Evolutionary conservation across 2,113 vertebrate genomes (phyloP), one percentile per base, ranked within the genome.

Genomic region (Orcinus orca): DNA sequence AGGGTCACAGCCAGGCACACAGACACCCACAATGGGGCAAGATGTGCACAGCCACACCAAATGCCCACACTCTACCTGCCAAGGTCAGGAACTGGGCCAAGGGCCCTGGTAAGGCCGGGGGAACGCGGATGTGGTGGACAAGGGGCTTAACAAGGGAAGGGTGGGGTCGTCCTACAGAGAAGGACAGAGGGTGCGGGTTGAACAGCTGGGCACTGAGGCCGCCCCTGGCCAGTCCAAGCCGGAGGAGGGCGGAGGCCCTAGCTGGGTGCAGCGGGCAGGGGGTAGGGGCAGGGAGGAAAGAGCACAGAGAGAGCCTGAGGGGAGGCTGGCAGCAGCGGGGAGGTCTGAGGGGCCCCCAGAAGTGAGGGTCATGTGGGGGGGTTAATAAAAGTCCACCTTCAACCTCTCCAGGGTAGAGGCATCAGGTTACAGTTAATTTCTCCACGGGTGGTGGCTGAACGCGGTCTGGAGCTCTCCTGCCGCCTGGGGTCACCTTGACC

Each of bases 401-500:
- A 3, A 3, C 73, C 50, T 65, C 92, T 53, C 33, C 65, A 53
- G 88, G 65, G 31, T 12, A 36, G 23, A 87, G 90, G 94, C 36
- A 47, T 96, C 79, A 50, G 87, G 92, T 96, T 95, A 96, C 90
- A 90, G 0, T 53, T 50, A 50, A 38, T n/a, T 81, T 88, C 89
- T 90, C 82, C 29, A 15, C 1, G 58, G 81, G 87, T 50, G 29
- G 90, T 74, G 41, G 90, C 44, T 83, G 53, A 79, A 25, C 12
- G 1, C 2, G 67, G n/a, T 38, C 74, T 63, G 88, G 70, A 55
- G n/a, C n/a, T 95, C 38, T 29, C 68, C 95, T 50, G 74, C 82
- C 31, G 41, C 50, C 20, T 33, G 26, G 68, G 67, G 79, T 96
- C 84, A 96, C 95, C 95, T 96, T 96, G 88, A 62, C 77, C n/a